phyloP scores from a whole-genome alignment of 2,797 vertebrate species.

The Cuniculus paca region DNA sequence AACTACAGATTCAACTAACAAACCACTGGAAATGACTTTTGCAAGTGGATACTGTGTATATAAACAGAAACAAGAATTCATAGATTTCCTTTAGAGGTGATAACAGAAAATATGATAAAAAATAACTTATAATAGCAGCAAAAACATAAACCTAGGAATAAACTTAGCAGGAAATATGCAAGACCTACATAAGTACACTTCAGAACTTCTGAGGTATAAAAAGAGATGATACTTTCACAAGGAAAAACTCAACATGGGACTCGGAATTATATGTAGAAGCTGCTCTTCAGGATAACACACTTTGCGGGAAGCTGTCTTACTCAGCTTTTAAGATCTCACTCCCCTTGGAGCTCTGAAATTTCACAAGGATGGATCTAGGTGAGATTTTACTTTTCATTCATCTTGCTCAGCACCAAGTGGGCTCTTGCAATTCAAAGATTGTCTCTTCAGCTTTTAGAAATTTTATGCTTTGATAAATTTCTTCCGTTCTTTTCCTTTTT shows the following conservation, averaged over 20 bases:
- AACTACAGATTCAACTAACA: constrained; percentile 22
- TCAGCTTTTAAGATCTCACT: constrained; percentile 60
- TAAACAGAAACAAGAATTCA: neutral
- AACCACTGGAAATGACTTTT: constrained; percentile 32
- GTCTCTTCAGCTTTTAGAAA: constrained; percentile 43
- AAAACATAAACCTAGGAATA: constrained; percentile 40
- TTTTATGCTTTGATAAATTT: constrained; percentile 30
- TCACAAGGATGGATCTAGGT: constrained; percentile 9
- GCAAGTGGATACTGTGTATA: neutral
- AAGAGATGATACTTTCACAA: constrained; percentile 60
- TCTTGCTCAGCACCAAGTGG: neutral
- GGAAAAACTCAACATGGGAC: constrained; percentile 3
- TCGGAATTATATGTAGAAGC: neutral
- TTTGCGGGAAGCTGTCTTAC: constrained; percentile 18
- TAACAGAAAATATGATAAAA: constrained; percentile 50
- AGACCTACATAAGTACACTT: constrained; percentile 61
- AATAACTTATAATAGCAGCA: neutral
- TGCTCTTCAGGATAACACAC: constrained; percentile 54
- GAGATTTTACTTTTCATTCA: constrained; percentile 34
- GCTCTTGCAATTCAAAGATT: constrained; percentile 45
- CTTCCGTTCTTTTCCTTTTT: constrained; percentile 14
- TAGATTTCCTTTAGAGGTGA: neutral
- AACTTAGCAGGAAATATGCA: constrained; percentile 49
- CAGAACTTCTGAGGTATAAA: constrained; percentile 56
- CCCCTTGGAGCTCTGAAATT: constrained; percentile 44